Conservation (phyloP, 2,113 vertebrate species). For the Pteruthius melanotis region DNA sequence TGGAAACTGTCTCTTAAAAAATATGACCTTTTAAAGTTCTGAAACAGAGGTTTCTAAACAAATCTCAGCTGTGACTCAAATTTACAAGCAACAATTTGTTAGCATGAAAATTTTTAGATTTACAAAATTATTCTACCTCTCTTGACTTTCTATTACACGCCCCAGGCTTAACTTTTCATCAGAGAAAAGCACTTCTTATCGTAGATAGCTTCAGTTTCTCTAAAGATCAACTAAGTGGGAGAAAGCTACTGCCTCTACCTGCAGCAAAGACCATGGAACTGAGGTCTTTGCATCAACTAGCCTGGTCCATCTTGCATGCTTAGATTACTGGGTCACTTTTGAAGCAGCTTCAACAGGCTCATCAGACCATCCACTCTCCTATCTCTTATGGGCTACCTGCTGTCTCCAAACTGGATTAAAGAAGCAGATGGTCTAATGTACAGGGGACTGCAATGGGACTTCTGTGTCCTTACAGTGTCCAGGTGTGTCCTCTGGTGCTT, state of each 20-base stretch:
- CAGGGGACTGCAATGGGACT: background rate
- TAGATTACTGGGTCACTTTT: background rate
- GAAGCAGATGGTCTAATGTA: background rate
- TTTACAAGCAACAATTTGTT: background rate
- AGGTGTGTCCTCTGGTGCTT: slow-evolving; percentile 97
- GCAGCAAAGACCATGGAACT: background rate
- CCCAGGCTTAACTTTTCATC: background rate
- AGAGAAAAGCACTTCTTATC: background rate
- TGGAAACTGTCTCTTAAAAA: background rate
- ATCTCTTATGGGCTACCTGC: background rate
- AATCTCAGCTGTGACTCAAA: background rate
- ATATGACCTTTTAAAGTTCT: background rate
- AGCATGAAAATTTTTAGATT: background rate
- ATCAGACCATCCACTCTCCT: background rate
- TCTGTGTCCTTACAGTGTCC: slow-evolving; percentile 78
- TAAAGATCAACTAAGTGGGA: background rate
- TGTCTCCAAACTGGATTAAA: background rate
- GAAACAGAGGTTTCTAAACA: background rate
- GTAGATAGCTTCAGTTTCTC: background rate
- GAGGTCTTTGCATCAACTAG: background rate
- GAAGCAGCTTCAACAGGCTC: background rate
- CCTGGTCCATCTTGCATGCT: background rate
- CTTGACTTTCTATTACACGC: background rate
- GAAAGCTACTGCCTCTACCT: background rate
- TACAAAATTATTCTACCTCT: background rate